Evolutionary conservation across 2,113 vertebrate genomes (phyloP), one percentile per base, ranked within the genome.

Genomic region (Pavo muticus): DNA sequence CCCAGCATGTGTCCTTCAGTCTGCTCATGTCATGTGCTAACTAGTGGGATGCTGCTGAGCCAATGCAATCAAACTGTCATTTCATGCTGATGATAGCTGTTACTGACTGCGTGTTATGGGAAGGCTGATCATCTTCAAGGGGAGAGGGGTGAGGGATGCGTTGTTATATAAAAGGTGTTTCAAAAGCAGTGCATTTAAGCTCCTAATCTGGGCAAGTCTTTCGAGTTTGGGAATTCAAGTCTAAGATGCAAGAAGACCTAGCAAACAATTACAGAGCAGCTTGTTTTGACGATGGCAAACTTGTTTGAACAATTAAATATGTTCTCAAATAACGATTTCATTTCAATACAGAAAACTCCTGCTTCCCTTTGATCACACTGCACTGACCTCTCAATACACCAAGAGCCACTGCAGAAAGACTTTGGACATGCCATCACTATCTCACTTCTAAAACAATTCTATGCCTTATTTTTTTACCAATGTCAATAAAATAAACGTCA

Each of bases 191-290:
- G 50, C 32, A n/a, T 92, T 92, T 90, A 88, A 84, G 32, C 61
- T 90, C 52, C 80, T 92, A 75, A 95, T 91, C 88, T 88, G 71
- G 78, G 85, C 90, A 76, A 93, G 85, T 83, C 79, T 93, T 96
- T 94, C 85, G 80, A 82, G 75, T 90, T 40, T 54, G 64, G 74
- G 85, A 71, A 91, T 90, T 81, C 48, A 48, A 83, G 47, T 32
- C 63, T 32, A 52, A 82, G 61, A 69, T 79, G 78, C 74, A 48
- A 87, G 74, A 90, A 40, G n/a, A 45, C 14, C 37, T 21, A 79
- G 84, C 32, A 86, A 96, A 91, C 84, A 95, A 85, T 57, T 69
- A 5, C 17, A 37, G 68, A 73, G 78, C 70, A 85, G 82, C 92
- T 88, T 93, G 87, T 93, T 94, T 91, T 94, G 87, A 91, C 6